These are phyloP conservation scores for Branchellion lobata DNA, from an alignment of 2,888 invertebrate species.

Conservation along the genomic window DNA sequence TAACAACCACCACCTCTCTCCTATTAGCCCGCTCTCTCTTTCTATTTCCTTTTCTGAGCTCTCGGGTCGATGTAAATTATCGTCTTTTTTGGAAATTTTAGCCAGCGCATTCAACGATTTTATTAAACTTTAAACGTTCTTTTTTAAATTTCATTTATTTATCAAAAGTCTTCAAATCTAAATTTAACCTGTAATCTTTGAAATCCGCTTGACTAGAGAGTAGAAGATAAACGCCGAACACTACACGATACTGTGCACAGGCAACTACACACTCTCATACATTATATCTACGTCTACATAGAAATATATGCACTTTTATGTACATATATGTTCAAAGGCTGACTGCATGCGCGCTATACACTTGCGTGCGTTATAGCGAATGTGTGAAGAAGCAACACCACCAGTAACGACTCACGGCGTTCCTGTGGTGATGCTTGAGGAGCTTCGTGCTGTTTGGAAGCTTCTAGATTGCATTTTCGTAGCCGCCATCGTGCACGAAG, in stretches of 20 bases:
- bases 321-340: neutral
- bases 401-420: too few species aligned
- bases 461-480: too few species aligned
- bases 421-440: too few species aligned
- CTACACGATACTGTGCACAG: neutral
- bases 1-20: conserved; percentile 24
- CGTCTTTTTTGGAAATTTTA: neutral
- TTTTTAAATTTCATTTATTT: too few species aligned
- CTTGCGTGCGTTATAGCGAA: too few species aligned
- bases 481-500: too few species aligned
- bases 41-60: conserved; percentile 14
- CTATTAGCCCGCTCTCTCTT: neutral
- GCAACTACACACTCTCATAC: conserved; percentile 3
- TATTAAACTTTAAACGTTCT: neutral
- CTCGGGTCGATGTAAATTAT: neutral
- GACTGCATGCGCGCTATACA: too few species aligned
- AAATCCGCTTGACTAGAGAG: neutral
- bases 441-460: too few species aligned
- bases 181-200: neutral
- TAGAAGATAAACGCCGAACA: neutral
- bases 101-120: too few species aligned
- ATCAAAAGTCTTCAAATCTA: too few species aligned
- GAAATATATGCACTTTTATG: neutral
- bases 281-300: neutral
- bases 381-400: too few species aligned